phyloP scores from a whole-genome alignment of 2,113 vertebrate species.

The Rhea pennata region DNA sequence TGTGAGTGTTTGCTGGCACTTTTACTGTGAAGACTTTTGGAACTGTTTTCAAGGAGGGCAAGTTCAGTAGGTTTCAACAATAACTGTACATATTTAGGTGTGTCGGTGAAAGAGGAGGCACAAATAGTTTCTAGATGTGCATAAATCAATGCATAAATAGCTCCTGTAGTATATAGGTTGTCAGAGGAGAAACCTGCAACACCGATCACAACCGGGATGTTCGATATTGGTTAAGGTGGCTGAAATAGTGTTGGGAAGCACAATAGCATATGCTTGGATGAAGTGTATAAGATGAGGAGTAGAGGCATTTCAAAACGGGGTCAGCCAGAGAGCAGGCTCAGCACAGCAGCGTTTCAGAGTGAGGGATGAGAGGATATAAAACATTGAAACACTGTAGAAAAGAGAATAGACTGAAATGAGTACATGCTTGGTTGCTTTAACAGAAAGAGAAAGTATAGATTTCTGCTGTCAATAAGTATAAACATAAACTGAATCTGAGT shows the following conservation, averaged over 20 bases:
- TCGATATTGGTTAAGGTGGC: accelerated
- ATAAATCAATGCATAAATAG: background rate
- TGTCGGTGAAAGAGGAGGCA: background rate
- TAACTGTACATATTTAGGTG: background rate
- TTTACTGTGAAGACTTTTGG: accelerated
- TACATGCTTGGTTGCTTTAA: background rate
- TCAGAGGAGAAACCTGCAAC: background rate
- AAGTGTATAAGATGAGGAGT: background rate
- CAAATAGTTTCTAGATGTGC: background rate
- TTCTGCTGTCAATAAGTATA: background rate
- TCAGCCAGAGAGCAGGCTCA: background rate
- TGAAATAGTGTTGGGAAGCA: background rate
- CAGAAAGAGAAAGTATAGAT: background rate
- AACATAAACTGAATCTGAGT: background rate
- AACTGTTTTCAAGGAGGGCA: background rate
- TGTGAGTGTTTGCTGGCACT: background rate
- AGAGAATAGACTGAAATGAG: background rate
- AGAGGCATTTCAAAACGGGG: background rate
- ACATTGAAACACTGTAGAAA: background rate
- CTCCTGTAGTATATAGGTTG: background rate
- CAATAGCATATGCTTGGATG: accelerated
- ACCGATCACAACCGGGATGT: background rate
- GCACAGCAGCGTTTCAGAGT: accelerated
- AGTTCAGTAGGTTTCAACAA: background rate
- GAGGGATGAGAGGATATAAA: background rate